Evolutionary conservation across 2,888 invertebrate genomes (phyloP), one percentile per base, ranked within the genome.

Genomic region (Antheraea yamamai): DNA sequence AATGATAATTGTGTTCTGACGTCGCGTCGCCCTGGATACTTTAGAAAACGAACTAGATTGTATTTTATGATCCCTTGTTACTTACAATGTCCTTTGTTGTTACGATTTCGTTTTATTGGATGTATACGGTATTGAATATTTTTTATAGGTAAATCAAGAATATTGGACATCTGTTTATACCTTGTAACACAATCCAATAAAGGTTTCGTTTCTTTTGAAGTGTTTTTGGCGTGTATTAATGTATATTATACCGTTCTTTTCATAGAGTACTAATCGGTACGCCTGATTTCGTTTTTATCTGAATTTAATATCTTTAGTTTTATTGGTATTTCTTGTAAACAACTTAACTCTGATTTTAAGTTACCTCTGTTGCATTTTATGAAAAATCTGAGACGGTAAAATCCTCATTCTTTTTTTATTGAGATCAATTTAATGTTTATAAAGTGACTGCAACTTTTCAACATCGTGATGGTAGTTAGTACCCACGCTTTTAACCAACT

Each of bases 11-110:
- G 64, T 66, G 64, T 30, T 66, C 16, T 26, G 64, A 66, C 64
- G 30, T 26, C 58, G 58, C 58, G 58, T 61, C 64, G 64, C 30
- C 64, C 64, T 66, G 26, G 64, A 66, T 66, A 66, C 64, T 66
- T 66, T 66, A 66, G 30, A 66, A 66, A 66, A 66, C 30, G 64
- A 66, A 66, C 64, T 66, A 66, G 14, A 66, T 66, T 66, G 64
- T 66, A 66, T 66, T 66, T 30, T 66, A 66, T 66, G 64, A 66
- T 66, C 64, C 64, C 26, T 66, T 26, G 26, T 66, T 66, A 66
- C 23, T 61, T 23, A 61, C 30, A 66, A 30, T 66, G 64, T 30
- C 23, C 14, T 66, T 14, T 30, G 16, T 66, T 66, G 30, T 66
- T 66, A 30, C 30, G 26, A 66, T 66, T 66, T 26, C 30, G 26